Percentiles rank a stretch among this genome's conserved stretches.
Evolutionary conservation across 2,113 vertebrate genomes (phyloP).

Genomic region (Pseudopodoces humilis): DNA sequence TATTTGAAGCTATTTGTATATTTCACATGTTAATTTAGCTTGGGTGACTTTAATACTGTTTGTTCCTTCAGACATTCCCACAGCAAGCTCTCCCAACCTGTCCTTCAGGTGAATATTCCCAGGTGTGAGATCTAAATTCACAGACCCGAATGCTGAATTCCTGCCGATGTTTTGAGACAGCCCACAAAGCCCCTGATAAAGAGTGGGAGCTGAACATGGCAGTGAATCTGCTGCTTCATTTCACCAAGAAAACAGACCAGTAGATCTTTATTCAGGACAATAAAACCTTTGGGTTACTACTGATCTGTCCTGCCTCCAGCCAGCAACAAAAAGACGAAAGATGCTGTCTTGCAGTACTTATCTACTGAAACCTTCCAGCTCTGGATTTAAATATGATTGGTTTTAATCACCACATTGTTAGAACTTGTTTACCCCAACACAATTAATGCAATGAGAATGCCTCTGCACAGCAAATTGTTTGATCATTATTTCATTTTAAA

Average conservation of each 20-base stretch:
- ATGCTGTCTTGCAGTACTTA: background rate
- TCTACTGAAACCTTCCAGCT: background rate
- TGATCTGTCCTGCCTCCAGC: background rate
- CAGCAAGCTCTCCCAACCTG: background rate
- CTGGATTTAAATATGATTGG: background rate
- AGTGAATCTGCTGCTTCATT: background rate
- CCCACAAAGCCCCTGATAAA: background rate
- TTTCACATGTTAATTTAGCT: background rate
- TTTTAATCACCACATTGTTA: conserved; percentile 42
- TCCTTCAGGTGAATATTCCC: background rate
- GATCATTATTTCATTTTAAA: conserved; percentile 41
- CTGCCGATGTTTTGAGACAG: background rate
- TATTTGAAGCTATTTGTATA: background rate
- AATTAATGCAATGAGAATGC: conserved; percentile 1
- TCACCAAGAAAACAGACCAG: background rate
- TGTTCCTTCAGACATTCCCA: background rate
- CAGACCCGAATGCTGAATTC: accelerated
- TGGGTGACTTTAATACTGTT: background rate
- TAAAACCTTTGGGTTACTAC: background rate
- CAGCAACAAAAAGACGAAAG: background rate
- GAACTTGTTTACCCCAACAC: conserved; percentile 35
- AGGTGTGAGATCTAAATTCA: background rate
- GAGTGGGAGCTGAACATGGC: background rate
- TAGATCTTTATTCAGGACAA: background rate
- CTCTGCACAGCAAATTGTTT: conserved; percentile 14